These are phyloP conservation scores for Drosophila heteroneura DNA, from an alignment of 2,888 invertebrate species.

Conservation along the genomic window DNA sequence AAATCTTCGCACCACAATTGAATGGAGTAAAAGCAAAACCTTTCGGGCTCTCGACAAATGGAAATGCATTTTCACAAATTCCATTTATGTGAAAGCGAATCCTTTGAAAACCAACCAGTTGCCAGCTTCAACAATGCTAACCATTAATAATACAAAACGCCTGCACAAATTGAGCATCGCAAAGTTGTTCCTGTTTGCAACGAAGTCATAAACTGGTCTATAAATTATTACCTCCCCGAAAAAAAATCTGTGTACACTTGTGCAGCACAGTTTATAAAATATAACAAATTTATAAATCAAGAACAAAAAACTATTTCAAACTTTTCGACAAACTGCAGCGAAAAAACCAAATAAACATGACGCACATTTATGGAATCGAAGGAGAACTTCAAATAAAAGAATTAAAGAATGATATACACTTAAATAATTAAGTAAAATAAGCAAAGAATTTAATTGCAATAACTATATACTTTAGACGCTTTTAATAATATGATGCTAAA, in stretches of 20 bases:
- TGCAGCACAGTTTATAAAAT: slow-evolving; percentile 57
- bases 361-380: not conserved
- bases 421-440: not conserved
- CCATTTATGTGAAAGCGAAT: slow-evolving; percentile 47
- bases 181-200: slow-evolving; percentile 32
- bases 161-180: slow-evolving; percentile 54
- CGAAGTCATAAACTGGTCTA: slow-evolving; percentile 42
- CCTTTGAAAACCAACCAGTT: slow-evolving; percentile 39
- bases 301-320: slow-evolving; percentile 15
- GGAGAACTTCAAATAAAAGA: not conserved
- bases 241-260: slow-evolving; percentile 50
- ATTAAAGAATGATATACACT: not conserved
- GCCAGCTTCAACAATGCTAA: slow-evolving; percentile 44
- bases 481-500: not conserved
- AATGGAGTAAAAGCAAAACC: slow-evolving; percentile 22
- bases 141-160: slow-evolving; percentile 58
- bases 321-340: slow-evolving; percentile 34
- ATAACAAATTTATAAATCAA: slow-evolving; percentile 20
- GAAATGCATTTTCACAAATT: slow-evolving; percentile 57
- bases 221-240: slow-evolving; percentile 62
- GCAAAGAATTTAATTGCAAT: not conserved
- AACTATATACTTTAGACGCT: not conserved
- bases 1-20: slow-evolving; percentile 53
- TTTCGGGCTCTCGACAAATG: slow-evolving; percentile 36
- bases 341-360: not conserved